A percentile compares a stretch with the other conserved stretches of the same genome.
These are phyloP conservation scores for Cataglyphis cursor DNA, from an alignment of 2,888 invertebrate genomes.

Conservation along the genomic window DNA sequence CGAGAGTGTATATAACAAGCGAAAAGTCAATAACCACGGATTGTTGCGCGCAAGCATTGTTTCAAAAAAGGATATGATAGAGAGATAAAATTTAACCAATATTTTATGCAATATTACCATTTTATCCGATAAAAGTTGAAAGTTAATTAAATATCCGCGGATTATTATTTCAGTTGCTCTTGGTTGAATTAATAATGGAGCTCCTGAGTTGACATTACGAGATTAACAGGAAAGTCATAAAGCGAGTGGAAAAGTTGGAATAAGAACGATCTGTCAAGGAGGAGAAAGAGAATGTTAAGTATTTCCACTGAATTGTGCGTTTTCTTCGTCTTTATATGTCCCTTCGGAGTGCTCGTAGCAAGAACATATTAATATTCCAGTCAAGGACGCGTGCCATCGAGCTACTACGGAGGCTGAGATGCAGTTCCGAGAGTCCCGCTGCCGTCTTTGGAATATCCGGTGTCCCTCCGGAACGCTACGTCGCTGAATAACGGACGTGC, in stretches of 20 bases:
- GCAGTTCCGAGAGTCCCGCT: slow-evolving; percentile 69
- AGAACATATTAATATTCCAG: slow-evolving; percentile 75
- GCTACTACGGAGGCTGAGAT: slow-evolving; percentile 62
- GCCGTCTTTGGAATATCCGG: slow-evolving; percentile 78
- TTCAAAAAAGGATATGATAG: neutral
- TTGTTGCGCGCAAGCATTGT: neutral
- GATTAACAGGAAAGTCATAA: slow-evolving; percentile 1
- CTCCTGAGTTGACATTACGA: neutral
- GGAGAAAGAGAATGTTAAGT: slow-evolving; percentile 33
- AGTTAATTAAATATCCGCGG: neutral
- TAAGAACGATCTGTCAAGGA: neutral
- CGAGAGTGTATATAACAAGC: neutral
- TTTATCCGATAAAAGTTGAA: neutral
- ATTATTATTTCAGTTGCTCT: neutral
- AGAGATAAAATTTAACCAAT: neutral
- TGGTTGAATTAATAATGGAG: neutral
- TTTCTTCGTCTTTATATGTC: slow-evolving; percentile 66
- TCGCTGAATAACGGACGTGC: slow-evolving; percentile 73
- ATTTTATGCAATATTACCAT: neutral
- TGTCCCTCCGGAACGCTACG: slow-evolving; percentile 72
- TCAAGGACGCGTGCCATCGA: slow-evolving; percentile 74
- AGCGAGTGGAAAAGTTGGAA: neutral
- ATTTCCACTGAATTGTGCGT: slow-evolving; percentile 64
- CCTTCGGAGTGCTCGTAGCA: slow-evolving; percentile 65
- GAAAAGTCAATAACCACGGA: slow-evolving; percentile 29